Percentiles rank a stretch among this genome's conserved stretches.
These are phyloP conservation scores for Candoia aspera DNA, from an alignment of 2,113 vertebrate species.

Conservation along the genomic window DNA sequence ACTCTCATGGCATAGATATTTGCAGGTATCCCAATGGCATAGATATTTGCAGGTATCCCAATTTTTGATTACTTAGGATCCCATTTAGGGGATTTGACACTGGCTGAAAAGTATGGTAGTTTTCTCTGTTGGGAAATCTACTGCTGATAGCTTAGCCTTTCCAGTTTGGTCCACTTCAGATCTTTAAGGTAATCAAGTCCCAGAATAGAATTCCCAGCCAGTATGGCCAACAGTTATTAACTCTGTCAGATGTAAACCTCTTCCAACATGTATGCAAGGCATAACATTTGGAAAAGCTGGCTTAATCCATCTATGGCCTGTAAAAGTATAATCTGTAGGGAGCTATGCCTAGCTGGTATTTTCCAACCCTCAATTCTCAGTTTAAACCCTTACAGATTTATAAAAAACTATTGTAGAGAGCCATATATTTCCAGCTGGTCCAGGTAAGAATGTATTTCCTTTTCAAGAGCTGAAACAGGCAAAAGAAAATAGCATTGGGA, in stretches of 20 bases:
- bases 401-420: neutral
- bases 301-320: neutral
- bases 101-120: neutral
- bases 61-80: neutral
- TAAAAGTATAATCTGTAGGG: neutral
- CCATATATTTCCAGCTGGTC: neutral
- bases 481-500: neutral
- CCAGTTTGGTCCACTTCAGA: neutral
- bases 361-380: neutral
- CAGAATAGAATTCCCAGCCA: neutral
- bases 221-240: neutral
- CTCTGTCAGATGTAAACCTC: neutral
- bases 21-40: neutral
- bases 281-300: no score
- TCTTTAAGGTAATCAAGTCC: neutral
- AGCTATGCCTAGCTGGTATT: neutral
- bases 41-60: neutral
- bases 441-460: neutral
- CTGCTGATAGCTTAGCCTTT: neutral
- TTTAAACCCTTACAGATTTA: neutral
- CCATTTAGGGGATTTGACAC: neutral
- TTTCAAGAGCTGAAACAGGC: neutral
- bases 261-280: neutral
- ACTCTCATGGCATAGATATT: neutral
- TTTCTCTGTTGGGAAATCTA: neutral